Evolutionary conservation across 2,797 vertebrate species (phyloP).

Genomic region (Pangasius macronema): DNA sequence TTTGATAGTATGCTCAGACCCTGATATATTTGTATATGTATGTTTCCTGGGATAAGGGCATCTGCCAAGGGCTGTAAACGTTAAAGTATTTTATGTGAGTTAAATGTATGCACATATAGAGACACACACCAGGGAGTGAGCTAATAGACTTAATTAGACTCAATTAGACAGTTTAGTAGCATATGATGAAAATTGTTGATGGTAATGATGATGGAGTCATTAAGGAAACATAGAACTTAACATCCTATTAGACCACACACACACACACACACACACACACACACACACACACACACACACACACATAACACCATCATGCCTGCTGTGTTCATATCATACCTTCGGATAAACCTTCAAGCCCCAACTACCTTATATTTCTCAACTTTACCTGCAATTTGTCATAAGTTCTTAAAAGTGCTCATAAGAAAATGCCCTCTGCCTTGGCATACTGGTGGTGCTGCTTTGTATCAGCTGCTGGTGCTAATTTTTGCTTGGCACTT

Average conservation of each 20-base stretch:
- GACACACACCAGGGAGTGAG: constrained; percentile 42
- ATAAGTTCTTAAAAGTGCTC: neutral
- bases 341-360: neutral
- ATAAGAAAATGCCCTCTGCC: neutral
- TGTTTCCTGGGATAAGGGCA: neutral
- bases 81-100: neutral
- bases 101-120: constrained; percentile 26
- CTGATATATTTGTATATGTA: neutral
- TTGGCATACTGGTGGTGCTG: neutral
- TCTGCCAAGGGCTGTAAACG: constrained; percentile 6
- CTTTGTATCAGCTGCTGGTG: neutral
- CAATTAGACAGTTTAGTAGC: constrained; percentile 55
- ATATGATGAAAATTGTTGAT: constrained; percentile 50
- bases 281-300: constrained; percentile 45
- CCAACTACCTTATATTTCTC: neutral
- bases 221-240: constrained; percentile 46
- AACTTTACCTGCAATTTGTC: neutral
- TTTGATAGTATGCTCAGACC: neutral
- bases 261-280: constrained; percentile 27
- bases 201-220: constrained; percentile 57
- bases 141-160: constrained; percentile 61
- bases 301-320: neutral
- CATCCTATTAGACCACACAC: constrained; percentile 55
- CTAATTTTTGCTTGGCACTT: neutral
- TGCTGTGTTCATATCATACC: neutral